Evolutionary conservation across 1,140 invertebrate genomes (phyloP), one percentile per base, ranked within the genome.

Genomic region (Thereuonema tuberculata): DNA sequence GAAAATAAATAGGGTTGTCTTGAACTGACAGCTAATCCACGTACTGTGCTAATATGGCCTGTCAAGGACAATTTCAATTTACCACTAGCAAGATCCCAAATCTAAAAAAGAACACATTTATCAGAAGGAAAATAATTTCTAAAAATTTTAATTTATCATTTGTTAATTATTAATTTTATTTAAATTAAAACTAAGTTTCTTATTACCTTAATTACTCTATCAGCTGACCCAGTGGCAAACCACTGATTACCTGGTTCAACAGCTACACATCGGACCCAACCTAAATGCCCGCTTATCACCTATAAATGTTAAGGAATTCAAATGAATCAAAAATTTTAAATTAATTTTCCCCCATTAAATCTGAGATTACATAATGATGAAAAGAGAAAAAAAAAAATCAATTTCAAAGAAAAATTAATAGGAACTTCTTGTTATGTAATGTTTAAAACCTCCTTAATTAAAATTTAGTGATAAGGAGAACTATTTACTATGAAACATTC

Each of bases 1-100:
- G 93, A 97, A 75, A 99, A 99, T 23, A 99, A 76, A 74, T 99
- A 99, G 12, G 97, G 97, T 78, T 99, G 96, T 64, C 93, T 77
- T 0, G 84, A 69, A 62, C 93, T 98, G 25, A 99, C 89, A 56
- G 89, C 89, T 3, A 99, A 76, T 9, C 95, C 97, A 71, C 97
- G 79, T 0, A 99, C 97, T 50, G 89, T 89, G 72, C 93, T 97
- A 21, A 99, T 94, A 70, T 99, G 97, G 26, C 97, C 97, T 31
- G 97, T 99, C 2, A 99, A 76, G 0, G 97, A 99, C 9, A 99
- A 83, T 74, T 98, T 98, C 24, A 99, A 76, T 70, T 88, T 89
- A 31, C 96, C 96, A 70, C 81, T 89, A 1, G 90, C 95, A 59
- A 99, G 75, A 72, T 99, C 97, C 96, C 97, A 99, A 70, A 99